Base-by-base conservation (phyloP, 2,888 invertebrate genomes). In the Octodonta nipae region DNA sequence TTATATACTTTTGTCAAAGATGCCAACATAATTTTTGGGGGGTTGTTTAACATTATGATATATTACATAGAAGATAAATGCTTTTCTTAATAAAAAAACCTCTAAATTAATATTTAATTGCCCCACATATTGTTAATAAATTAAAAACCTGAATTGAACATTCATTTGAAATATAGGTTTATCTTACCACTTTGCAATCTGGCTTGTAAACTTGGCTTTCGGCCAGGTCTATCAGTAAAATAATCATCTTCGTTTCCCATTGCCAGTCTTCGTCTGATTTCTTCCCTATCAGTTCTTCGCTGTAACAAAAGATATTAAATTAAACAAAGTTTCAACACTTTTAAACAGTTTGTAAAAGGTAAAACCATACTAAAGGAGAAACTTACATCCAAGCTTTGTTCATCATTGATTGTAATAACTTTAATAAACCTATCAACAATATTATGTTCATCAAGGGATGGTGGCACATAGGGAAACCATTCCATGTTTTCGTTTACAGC, bases 261-360 rank as follows among this genome's bases (percentile, higher is more conserved):
- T 0, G 91, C 91, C 56, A 92, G 65, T 38, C 88, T 71, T 49
- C 81, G 72, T 39, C 89, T 74, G 47, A 92, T 91, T 64, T 91
- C 89, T 63, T 92, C 91, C 33, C 91, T 71, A 57, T 91, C 89
- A 72, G 85, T 88, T 52, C 83, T 77, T 62, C 86, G 78, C 80
- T 88, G 69, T 36, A 74, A 69, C 43, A 46, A 40, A 37, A 42
- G n/a, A n/a, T n/a, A n/a, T n/a, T n/a, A n/a, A n/a, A n/a, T n/a
- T n/a, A n/a, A n/a, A n/a, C n/a, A n/a, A n/a, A n/a, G n/a, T n/a
- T n/a, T n/a, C n/a, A n/a, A n/a, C n/a, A n/a, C n/a, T n/a, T n/a
- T n/a, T n/a, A n/a, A n/a, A n/a, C n/a, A n/a, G n/a, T n/a, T n/a
- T n/a, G n/a, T n/a, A n/a, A n/a, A n/a, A n/a, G n/a, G n/a, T n/a